Base-by-base conservation (phyloP, 2,797 vertebrate genomes). In the Acanthornis magna region DNA sequence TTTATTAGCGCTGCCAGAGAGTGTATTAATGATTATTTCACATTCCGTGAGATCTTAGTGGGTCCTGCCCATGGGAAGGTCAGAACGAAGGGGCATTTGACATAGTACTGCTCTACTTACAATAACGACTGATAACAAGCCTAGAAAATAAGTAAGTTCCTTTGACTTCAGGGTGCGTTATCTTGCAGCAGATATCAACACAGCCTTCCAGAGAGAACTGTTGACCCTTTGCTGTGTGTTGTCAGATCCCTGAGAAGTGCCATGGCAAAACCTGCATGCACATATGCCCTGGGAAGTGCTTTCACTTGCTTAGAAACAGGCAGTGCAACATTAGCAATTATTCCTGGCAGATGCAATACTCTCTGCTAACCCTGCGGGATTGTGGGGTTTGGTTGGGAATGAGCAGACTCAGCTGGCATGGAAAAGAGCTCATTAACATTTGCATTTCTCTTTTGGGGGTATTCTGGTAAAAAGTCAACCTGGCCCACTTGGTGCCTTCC, bases 31-130 rank as follows among this genome's bases (percentile, higher is more conserved):
- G 93, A 94, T 96, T 95, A 91, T 95, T 97, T 93, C 73, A 89
- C 91, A 96, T 96, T 97, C 95, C 88, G 15, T 70, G 91, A 88
- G 95, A 72, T 93, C 87, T 68, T 77, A 47, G 61, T 54, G 89
- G 73, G 92, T 93, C 95, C 92, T 91, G 90, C 91, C 84, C 93
- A 63, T 91, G 67, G 67, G 87, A 84, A 95, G 96, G 94, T 96
- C 96, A 94, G 71, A 76, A 76, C 1, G 43, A 89, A 82, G 94
- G 94, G 88, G 79, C 75, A 70, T 94, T 95, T 91, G 89, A 91
- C 92, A 78, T n/a, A 85, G 68, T 30, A 58, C 91, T 94, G 91
- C 89, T 91, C 86, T 71, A 43, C 93, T 96, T 96, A 88, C 85
- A 96, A 95, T 93, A 97, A 96, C 93, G 94, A 88, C 91, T 94